Percentiles rank a stretch among this genome's conserved stretches.
Conservation (phyloP, 2,797 vertebrate species). For the Malurus splendens region DNA sequence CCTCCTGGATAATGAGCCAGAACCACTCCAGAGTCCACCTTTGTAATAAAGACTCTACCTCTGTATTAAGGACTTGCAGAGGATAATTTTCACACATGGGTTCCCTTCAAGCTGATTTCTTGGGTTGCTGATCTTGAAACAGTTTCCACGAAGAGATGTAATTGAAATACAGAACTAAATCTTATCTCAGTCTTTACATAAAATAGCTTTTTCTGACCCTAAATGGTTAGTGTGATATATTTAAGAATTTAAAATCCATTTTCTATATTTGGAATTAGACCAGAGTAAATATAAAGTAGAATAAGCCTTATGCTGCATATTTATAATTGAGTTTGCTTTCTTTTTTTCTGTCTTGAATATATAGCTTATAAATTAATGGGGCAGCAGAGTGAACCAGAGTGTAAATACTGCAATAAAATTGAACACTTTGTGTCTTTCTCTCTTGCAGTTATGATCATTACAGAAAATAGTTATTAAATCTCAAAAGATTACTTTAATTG, state of each 20-base stretch:
- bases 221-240: neutral
- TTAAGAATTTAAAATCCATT: neutral
- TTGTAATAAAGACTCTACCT: neutral
- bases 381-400: conserved; percentile 31
- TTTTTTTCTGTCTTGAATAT: neutral
- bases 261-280: conserved; percentile 2
- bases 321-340: conserved; percentile 27
- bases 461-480: conserved; percentile 52
- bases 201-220: neutral
- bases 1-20: neutral
- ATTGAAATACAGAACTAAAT: neutral
- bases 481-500: conserved; percentile 44
- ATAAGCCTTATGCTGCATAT: neutral
- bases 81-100: neutral
- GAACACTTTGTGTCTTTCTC: conserved; percentile 3
- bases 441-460: conserved; percentile 37
- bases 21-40: neutral
- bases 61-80: neutral
- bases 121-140: neutral
- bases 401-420: conserved; percentile 32
- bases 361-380: conserved; percentile 41
- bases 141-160: neutral
- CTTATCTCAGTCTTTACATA: neutral
- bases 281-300: conserved; percentile 28
- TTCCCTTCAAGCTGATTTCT: neutral